Conservation (phyloP, 2,888 invertebrate species). For the Lamellibrachia columna region DNA sequence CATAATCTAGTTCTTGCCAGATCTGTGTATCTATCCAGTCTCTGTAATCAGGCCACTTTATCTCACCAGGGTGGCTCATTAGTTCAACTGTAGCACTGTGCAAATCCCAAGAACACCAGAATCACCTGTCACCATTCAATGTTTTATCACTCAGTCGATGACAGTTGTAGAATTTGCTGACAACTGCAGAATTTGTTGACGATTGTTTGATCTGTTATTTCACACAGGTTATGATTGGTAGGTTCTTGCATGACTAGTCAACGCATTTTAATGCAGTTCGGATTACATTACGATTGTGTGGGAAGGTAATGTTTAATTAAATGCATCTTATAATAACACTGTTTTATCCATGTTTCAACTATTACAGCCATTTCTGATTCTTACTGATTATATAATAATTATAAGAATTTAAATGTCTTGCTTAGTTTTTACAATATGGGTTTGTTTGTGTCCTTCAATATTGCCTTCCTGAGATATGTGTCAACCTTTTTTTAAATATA, state of each 20-base stretch:
- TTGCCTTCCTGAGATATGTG: no score
- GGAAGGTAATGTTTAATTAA: slow-evolving; percentile 4
- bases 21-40: background rate
- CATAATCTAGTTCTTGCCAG: no score
- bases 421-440: no score
- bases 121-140: background rate
- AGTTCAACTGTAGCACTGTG: background rate
- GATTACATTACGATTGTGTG: background rate
- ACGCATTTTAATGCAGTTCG: background rate
- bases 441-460: no score
- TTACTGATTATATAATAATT: no score
- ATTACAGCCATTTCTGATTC: background rate
- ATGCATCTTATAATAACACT: slow-evolving; percentile 1
- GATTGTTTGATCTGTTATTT: background rate
- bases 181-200: background rate
- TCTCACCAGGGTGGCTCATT: background rate
- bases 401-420: no score
- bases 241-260: background rate
- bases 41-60: background rate
- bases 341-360: background rate
- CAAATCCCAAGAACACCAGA: background rate
- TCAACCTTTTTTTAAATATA: no score
- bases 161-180: background rate
- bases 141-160: background rate
- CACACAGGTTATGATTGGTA: background rate